Evolutionary conservation across 2,797 vertebrate genomes (phyloP).

Genomic region (Anguilla marmorata): DNA sequence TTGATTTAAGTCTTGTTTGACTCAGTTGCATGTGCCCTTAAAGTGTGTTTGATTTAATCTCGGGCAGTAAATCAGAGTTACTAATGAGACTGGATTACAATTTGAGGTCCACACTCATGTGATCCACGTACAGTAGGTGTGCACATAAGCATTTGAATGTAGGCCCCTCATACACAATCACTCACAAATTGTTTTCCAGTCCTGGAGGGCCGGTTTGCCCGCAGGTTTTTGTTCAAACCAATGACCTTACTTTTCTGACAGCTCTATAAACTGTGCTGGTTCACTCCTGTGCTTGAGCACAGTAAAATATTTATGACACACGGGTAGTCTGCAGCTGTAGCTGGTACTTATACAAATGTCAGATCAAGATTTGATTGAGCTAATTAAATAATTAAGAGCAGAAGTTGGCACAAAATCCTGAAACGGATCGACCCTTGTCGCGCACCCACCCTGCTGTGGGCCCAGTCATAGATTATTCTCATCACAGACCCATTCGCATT

Average conservation of each 20-base stretch:
- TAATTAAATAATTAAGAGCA: background rate
- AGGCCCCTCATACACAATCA: no score
- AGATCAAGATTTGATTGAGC: background rate
- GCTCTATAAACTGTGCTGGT: background rate
- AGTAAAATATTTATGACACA: background rate
- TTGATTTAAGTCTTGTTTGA: no score
- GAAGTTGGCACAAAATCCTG: background rate
- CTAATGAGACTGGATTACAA: no score
- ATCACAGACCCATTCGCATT: background rate
- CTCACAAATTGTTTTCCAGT: no score
- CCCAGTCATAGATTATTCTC: background rate
- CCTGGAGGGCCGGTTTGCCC: no score
- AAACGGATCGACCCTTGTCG: background rate
- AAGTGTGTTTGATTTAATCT: no score
- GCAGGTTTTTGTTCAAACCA: background rate
- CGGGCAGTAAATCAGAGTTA: no score
- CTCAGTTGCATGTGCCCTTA: no score
- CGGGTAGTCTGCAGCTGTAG: background rate
- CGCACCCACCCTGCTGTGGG: background rate
- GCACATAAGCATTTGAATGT: no score
- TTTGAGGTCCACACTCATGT: no score
- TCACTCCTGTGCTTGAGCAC: no score
- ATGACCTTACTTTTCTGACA: background rate
- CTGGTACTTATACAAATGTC: background rate
- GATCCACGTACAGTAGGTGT: no score